Percentiles rank a stretch among this genome's conserved stretches.
phyloP scores from a whole-genome alignment of 2,797 vertebrate genomes.

The Hafferia zeledoni region DNA sequence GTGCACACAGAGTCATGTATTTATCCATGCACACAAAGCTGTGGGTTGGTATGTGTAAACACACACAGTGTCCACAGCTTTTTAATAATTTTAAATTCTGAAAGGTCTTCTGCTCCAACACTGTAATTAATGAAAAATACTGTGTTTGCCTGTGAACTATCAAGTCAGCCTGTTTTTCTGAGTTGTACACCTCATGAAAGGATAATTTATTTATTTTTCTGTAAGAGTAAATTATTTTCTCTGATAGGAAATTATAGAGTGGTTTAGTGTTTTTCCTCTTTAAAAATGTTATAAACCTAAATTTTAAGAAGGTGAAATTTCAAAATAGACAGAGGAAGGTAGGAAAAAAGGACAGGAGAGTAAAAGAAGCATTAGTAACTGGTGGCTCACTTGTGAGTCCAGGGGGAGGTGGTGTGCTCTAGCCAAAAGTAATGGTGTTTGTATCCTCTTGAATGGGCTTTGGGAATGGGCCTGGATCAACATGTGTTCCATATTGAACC shows the following conservation, averaged over 20 bases:
- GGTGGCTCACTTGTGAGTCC: accelerated
- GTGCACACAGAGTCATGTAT: accelerated
- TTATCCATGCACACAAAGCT: accelerated
- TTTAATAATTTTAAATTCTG: not conserved
- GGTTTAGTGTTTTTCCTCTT: not conserved
- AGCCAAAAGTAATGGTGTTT: accelerated
- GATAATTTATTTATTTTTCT: not conserved
- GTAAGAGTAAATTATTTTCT: not conserved
- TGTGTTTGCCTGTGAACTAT: not conserved
- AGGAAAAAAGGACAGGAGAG: not conserved
- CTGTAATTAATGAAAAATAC: not conserved
- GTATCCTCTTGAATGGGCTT: not conserved
- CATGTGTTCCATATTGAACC: accelerated
- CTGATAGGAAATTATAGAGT: not conserved
- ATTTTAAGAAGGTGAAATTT: not conserved
- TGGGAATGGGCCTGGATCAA: not conserved
- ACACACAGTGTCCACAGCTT: accelerated
- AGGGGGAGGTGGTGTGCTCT: too few relatives aligned
- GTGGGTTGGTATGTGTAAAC: not conserved
- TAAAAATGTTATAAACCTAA: not conserved
- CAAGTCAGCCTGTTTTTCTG: not conserved
- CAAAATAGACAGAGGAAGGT: not conserved
- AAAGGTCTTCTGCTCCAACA: not conserved
- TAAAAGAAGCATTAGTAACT: not conserved
- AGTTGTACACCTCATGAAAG: not conserved